Percentiles rank a stretch among this genome's conserved stretches.
phyloP scores from a whole-genome alignment of 2,113 vertebrate species.

The Pipra filicauda region DNA sequence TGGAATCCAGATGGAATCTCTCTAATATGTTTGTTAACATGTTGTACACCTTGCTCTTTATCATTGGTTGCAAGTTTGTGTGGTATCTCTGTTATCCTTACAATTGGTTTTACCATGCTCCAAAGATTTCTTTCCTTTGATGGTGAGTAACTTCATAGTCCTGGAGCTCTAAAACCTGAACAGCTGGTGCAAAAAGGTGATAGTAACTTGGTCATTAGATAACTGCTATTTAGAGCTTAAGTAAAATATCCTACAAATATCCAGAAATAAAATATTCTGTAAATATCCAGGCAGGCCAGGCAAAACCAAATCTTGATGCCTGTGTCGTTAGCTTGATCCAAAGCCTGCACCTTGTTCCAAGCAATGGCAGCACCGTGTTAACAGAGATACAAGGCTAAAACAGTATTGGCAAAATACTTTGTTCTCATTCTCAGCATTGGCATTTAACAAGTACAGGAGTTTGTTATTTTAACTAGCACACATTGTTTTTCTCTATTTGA shows the following conservation, averaged over 20 bases:
- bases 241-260: neutral
- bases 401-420: neutral
- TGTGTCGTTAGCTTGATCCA: neutral
- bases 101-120: fast-evolving
- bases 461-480: neutral
- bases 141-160: neutral
- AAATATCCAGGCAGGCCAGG: neutral
- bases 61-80: neutral
- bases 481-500: neutral
- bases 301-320: neutral
- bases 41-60: neutral
- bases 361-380: fast-evolving
- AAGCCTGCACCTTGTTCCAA: neutral
- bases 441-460: neutral
- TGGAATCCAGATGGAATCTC: neutral
- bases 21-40: neutral
- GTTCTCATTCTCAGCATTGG: neutral
- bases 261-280: neutral
- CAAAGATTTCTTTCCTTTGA: neutral
- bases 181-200: neutral
- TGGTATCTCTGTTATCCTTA: neutral
- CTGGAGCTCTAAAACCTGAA: neutral
- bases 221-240: neutral
- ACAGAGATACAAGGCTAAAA: neutral
- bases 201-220: neutral